phyloP scores from a whole-genome alignment of 2,888 invertebrate genomes.

The Limnephilus rhombicus region DNA sequence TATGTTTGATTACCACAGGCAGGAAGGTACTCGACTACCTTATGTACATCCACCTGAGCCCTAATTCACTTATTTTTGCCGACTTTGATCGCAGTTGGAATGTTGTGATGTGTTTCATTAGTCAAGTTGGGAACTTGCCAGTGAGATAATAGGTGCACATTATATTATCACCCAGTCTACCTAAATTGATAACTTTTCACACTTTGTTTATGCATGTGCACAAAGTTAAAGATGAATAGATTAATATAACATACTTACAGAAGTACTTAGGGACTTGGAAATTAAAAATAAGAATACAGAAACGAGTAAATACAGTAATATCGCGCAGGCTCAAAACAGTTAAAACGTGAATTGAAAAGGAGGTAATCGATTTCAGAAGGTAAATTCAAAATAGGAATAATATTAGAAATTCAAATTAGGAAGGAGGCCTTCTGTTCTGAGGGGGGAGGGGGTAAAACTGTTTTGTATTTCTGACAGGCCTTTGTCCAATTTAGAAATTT shows the following conservation, averaged over 20 bases:
- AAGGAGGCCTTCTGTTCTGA: slow-evolving; percentile 35
- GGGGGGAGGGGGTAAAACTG: not conserved
- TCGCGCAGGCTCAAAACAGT: not conserved
- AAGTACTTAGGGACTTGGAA: not conserved
- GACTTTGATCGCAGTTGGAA: slow-evolving; percentile 15
- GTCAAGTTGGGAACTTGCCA: slow-evolving; percentile 16
- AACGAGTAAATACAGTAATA: not conserved
- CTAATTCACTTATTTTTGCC: slow-evolving; percentile 36
- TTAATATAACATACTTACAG: not conserved
- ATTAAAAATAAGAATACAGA: not conserved
- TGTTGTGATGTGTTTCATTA: slow-evolving; percentile 6
- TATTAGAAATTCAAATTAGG: slow-evolving; percentile 56
- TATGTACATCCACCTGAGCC: slow-evolving; percentile 29
- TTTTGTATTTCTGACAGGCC: slow-evolving; percentile 28
- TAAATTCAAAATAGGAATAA: slow-evolving; percentile 47
- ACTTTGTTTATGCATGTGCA: not conserved
- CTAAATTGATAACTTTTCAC: not conserved
- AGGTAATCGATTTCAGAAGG: slow-evolving; percentile 40
- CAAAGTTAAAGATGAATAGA: not conserved
- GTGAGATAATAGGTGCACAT: not conserved
- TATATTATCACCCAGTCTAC: not conserved
- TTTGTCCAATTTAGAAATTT: slow-evolving; percentile 20
- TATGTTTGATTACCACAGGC: slow-evolving; percentile 35
- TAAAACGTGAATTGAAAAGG: not conserved
- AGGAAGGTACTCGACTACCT: not conserved